Evolutionary conservation across 2,113 vertebrate genomes (phyloP).

Genomic region (Sarotherodon lohbergeri): DNA sequence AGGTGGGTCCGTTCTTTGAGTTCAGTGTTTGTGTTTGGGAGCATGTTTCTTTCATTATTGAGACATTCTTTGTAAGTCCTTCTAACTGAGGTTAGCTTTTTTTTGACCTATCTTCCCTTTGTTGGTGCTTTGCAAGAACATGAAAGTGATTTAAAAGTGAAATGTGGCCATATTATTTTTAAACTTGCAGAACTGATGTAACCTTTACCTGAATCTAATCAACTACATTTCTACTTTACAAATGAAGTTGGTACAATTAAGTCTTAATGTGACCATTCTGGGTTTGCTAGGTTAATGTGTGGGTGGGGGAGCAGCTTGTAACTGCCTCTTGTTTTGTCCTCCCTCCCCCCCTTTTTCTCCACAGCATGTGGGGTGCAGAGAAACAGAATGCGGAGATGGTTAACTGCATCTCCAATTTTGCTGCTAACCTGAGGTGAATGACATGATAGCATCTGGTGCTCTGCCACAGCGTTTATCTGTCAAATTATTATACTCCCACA

Average conservation of each 20-base stretch:
- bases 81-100: neutral
- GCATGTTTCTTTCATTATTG: neutral
- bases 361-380: constrained; percentile 77
- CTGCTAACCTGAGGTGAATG: constrained; percentile 77
- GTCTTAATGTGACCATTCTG: neutral
- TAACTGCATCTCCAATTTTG: constrained; percentile 76
- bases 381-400: constrained; percentile 75
- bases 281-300: constrained; percentile 4
- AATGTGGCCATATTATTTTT: neutral
- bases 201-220: neutral
- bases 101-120: neutral
- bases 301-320: constrained; percentile 32
- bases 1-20: neutral
- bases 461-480: constrained; percentile 4
- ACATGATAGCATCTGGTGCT: constrained; percentile 6
- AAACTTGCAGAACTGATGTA: neutral
- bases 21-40: neutral
- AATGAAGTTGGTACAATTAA: neutral
- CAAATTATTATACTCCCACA: neutral
- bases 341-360: constrained; percentile 51
- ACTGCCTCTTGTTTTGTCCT: constrained; percentile 43
- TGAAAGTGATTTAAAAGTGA: neutral
- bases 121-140: neutral
- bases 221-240: neutral
- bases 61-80: neutral